phyloP scores from a whole-genome alignment of 23 tunicate species.

The Ciona savignyi region DNA sequence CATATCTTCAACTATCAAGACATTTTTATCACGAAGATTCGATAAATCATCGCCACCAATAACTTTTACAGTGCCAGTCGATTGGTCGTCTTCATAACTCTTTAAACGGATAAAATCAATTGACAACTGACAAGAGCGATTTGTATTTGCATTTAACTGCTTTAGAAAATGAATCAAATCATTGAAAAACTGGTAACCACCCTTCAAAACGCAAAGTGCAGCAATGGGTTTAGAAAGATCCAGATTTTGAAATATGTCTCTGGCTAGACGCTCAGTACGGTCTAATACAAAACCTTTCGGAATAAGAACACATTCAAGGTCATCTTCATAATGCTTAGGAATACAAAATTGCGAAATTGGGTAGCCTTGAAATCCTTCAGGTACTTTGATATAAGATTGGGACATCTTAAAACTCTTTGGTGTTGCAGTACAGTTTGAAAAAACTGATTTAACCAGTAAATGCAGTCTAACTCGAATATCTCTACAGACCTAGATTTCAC shows the following conservation, averaged over 20 bases:
- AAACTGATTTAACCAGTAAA: too few relatives aligned
- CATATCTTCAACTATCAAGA: slow-evolving; percentile 87
- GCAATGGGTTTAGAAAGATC: slow-evolving; percentile 62
- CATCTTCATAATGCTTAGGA: slow-evolving; percentile 72
- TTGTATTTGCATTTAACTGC: slow-evolving; percentile 47
- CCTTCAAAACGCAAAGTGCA: slow-evolving; percentile 86
- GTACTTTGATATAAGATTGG: not conserved
- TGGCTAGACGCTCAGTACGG: slow-evolving; percentile 67
- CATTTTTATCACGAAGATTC: slow-evolving; percentile 55
- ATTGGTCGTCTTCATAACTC: slow-evolving; percentile 65
- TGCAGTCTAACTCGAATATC: too few relatives aligned
- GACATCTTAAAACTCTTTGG: too few relatives aligned
- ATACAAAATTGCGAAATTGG: slow-evolving; percentile 46
- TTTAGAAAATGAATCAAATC: slow-evolving; percentile 58
- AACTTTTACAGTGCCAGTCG: slow-evolving; percentile 71
- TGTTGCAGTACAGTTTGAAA: too few relatives aligned
- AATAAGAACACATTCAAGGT: slow-evolving; percentile 60
- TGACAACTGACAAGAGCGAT: slow-evolving; percentile 55
- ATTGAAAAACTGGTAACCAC: slow-evolving; percentile 82
- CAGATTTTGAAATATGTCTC: slow-evolving; percentile 59
- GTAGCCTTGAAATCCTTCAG: slow-evolving; percentile 60
- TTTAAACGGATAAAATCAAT: slow-evolving; percentile 86
- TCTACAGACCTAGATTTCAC: too few relatives aligned
- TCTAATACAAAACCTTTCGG: slow-evolving; percentile 88
- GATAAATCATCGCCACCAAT: slow-evolving; percentile 91